These are phyloP conservation scores for Chionodraco myersi DNA, from an alignment of 2,113 vertebrate species.

Conservation along the genomic window DNA sequence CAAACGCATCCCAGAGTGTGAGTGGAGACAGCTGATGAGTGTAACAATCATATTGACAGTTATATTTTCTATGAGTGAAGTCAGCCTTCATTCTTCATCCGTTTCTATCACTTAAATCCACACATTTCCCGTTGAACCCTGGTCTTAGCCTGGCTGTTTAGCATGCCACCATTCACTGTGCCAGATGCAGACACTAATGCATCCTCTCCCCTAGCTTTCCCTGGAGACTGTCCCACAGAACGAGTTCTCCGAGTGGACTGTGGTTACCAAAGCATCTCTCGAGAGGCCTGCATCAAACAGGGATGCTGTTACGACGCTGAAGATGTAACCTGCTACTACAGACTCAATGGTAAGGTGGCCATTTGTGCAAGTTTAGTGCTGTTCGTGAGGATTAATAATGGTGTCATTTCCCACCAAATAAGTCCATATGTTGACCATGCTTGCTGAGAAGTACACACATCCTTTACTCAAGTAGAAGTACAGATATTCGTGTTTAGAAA, in stretches of 20 bases:
- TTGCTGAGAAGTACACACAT: neutral
- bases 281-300: conserved; percentile 53
- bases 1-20: conserved; percentile 25
- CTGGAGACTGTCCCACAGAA: conserved; percentile 50
- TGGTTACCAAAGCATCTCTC: conserved; percentile 47
- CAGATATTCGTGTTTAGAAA: no score
- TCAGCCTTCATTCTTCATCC: neutral
- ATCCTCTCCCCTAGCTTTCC: conserved; percentile 34
- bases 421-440: neutral
- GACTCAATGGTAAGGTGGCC: conserved; percentile 62
- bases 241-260: conserved; percentile 61
- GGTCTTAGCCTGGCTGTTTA: neutral
- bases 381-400: no score
- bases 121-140: neutral
- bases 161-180: neutral
- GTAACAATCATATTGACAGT: neutral
- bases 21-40: conserved; percentile 34
- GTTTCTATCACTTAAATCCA: neutral
- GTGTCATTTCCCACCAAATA: neutral
- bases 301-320: conserved; percentile 74
- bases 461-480: no score
- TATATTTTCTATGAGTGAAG: neutral
- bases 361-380: neutral
- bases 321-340: conserved; percentile 70
- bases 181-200: neutral